phyloP scores from a whole-genome alignment of 2,888 invertebrate genomes.

The Archips xylosteana region DNA sequence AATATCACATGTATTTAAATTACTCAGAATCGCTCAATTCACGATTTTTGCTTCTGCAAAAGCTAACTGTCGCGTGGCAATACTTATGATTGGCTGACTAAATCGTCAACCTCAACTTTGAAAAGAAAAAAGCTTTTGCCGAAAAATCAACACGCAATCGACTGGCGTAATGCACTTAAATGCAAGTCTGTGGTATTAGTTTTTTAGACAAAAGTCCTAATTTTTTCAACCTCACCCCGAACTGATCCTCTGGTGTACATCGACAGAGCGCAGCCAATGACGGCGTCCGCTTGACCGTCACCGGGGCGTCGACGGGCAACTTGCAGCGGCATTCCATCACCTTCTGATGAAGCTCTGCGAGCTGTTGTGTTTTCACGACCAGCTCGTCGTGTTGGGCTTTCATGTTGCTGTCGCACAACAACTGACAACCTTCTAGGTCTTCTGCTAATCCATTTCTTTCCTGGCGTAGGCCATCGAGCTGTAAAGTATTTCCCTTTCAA shows the following conservation, averaged over 20 bases:
- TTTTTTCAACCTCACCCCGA: conserved; percentile 52
- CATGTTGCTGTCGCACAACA: conserved; percentile 62
- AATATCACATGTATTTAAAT: no score
- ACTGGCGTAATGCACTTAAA: no score
- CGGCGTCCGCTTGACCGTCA: conserved; percentile 73
- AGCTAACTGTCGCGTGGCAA: no score
- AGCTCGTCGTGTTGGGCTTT: conserved; percentile 59
- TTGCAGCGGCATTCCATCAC: conserved; percentile 72
- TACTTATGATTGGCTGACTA: no score
- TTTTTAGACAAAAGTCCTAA: no score
- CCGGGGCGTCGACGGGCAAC: conserved; percentile 61
- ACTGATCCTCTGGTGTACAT: conserved; percentile 66
- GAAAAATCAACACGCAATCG: no score
- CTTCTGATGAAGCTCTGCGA: conserved; percentile 58
- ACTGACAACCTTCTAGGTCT: conserved; percentile 69
- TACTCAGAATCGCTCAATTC: no score
- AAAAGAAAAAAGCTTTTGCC: no score
- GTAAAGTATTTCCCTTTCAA: not conserved
- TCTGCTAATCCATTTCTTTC: conserved; percentile 64
- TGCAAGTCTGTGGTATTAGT: no score
- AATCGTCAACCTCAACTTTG: no score
- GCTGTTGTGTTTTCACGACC: conserved; percentile 57
- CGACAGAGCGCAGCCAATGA: conserved; percentile 72
- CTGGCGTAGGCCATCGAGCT: conserved; percentile 63
- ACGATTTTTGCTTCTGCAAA: no score